phyloP scores from a whole-genome alignment of 1,140 invertebrate species.

The Listronotus oregonensis region DNA sequence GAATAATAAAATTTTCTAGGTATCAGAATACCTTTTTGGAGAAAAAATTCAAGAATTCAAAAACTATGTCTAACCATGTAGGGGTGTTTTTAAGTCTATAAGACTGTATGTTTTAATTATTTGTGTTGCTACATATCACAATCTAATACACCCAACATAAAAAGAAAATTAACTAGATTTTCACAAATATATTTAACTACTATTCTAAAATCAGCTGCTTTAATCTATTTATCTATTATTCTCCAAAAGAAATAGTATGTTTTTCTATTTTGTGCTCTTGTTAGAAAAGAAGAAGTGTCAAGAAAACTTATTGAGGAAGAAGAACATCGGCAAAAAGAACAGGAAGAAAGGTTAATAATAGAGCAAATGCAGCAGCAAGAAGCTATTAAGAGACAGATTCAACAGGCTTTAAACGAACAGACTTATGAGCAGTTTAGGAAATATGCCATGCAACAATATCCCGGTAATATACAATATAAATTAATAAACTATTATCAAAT shows the following conservation, averaged over 20 bases:
- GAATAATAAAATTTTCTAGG: constrained; percentile 14
- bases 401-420: constrained; percentile 95
- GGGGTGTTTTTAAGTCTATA: too few species aligned
- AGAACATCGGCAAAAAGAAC: constrained; percentile 64
- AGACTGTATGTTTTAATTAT: too few species aligned
- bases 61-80: too few species aligned
- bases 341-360: constrained; percentile 64
- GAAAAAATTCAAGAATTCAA: not conserved
- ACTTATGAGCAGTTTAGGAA: constrained; percentile 91
- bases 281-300: constrained; percentile 50
- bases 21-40: constrained; percentile 2
- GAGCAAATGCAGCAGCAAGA: constrained; percentile 65
- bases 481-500: too few species aligned
- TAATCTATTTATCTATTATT: too few species aligned
- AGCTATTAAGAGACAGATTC: constrained; percentile 79
- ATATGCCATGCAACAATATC: constrained; percentile 96
- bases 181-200: too few species aligned
- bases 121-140: too few species aligned
- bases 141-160: too few species aligned
- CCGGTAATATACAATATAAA: constrained; percentile 62
- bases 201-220: too few species aligned
- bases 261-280: too few species aligned
- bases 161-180: too few species aligned
- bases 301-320: constrained; percentile 58
- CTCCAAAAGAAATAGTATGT: too few species aligned